These are phyloP conservation scores for Patagioenas fasciata DNA, from an alignment of 2,113 vertebrate genomes.

Conservation along the genomic window DNA sequence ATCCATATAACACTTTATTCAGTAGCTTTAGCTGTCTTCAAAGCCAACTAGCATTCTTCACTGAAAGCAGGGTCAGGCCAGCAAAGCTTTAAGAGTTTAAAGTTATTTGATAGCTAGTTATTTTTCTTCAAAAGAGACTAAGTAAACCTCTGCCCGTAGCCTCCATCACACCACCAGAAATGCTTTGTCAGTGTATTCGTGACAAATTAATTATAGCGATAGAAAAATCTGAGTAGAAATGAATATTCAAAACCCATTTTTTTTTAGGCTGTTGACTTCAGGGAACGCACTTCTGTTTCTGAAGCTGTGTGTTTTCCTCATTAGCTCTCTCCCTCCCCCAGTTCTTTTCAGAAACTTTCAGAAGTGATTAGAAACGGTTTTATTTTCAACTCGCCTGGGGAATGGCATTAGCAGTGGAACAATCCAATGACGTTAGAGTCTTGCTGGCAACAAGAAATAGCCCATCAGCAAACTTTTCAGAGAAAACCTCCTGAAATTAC, in stretches of 20 bases:
- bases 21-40: slow-evolving; percentile 19
- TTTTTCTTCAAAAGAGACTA: slow-evolving; percentile 49
- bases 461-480: neutral
- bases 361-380: slow-evolving; percentile 48
- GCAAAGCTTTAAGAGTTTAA: slow-evolving; percentile 40
- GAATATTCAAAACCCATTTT: neutral
- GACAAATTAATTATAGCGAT: slow-evolving; percentile 65
- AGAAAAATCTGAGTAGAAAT: slow-evolving; percentile 18
- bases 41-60: slow-evolving; percentile 37
- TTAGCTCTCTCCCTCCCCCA: neutral
- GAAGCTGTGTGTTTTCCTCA: slow-evolving; percentile 16
- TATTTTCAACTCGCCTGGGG: slow-evolving; percentile 26
- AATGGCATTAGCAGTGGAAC: slow-evolving; percentile 34
- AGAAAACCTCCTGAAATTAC: neutral
- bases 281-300: slow-evolving; percentile 9
- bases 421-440: neutral
- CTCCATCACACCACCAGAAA: slow-evolving; percentile 42
- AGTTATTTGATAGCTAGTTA: slow-evolving; percentile 56
- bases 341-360: slow-evolving; percentile 34
- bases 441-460: neutral
- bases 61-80: slow-evolving; percentile 27
- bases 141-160: slow-evolving; percentile 58
- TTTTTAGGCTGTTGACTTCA: slow-evolving; percentile 26
- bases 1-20: neutral
- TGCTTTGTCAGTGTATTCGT: slow-evolving; percentile 59